Conservation (phyloP, 2,888 invertebrate genomes). For the Erebia palarica region DNA sequence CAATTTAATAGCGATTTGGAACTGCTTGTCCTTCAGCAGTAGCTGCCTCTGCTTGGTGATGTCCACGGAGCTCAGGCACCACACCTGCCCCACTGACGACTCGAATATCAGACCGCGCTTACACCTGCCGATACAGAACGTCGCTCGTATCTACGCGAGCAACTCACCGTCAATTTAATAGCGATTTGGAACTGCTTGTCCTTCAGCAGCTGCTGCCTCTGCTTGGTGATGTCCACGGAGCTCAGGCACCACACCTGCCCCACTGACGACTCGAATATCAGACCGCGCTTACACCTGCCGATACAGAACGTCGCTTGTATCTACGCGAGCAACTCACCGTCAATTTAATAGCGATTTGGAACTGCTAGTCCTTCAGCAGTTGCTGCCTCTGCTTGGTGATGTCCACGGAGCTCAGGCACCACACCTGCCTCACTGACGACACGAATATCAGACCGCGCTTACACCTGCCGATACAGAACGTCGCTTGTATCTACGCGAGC, state of each 20-base stretch:
- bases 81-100: slow-evolving; percentile 93
- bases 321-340: slow-evolving; percentile 84
- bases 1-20: slow-evolving; percentile 95
- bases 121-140: slow-evolving; percentile 67
- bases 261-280: slow-evolving; percentile 92
- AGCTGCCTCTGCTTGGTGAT: slow-evolving; percentile 92
- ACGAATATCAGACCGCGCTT: slow-evolving; percentile 92
- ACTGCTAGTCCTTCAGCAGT: slow-evolving; percentile 94
- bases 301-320: too few relatives aligned
- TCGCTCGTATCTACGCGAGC: too few relatives aligned
- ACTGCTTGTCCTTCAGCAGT: slow-evolving; percentile 94
- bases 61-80: slow-evolving; percentile 92
- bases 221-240: slow-evolving; percentile 90
- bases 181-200: slow-evolving; percentile 97
- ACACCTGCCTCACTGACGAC: slow-evolving; percentile 93
- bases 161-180: slow-evolving; percentile 86
- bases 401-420: slow-evolving; percentile 92
- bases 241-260: slow-evolving; percentile 95
- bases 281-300: slow-evolving; percentile 86
- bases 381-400: slow-evolving; percentile 92
- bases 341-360: slow-evolving; percentile 95
- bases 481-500: background rate
- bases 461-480: slow-evolving; percentile 67
- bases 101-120: slow-evolving; percentile 92
- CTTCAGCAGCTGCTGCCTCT: slow-evolving; percentile 91